Evolutionary conservation across 1,140 invertebrate species (phyloP).

Genomic region (Eulimnadia texana): DNA sequence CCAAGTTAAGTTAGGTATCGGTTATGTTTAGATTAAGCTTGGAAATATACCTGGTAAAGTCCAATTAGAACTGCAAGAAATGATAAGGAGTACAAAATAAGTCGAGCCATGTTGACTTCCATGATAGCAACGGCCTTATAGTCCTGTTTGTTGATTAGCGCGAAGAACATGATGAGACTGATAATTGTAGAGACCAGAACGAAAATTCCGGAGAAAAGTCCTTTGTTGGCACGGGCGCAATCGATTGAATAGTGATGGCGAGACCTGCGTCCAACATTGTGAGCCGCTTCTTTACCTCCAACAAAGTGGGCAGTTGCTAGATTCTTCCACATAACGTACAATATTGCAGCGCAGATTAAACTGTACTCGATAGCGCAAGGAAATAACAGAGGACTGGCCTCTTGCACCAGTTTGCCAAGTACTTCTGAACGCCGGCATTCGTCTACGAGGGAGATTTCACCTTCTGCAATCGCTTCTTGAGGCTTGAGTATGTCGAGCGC

Average conservation of each 20-base stretch:
- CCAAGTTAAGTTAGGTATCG: neutral
- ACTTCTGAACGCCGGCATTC: slow-evolving; percentile 54
- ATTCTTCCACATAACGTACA: slow-evolving; percentile 46
- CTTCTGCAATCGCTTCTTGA: neutral
- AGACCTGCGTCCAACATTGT: slow-evolving; percentile 6
- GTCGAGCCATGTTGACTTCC: slow-evolving; percentile 80
- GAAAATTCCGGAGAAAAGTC: slow-evolving; percentile 37
- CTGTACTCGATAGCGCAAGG: slow-evolving; percentile 59
- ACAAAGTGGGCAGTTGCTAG: slow-evolving; percentile 23
- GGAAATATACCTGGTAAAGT: slow-evolving; percentile 47
- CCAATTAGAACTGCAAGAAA: slow-evolving; percentile 67
- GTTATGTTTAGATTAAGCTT: neutral
- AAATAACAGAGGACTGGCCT: slow-evolving; percentile 48
- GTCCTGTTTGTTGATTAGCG: slow-evolving; percentile 47
- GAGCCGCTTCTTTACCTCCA: neutral
- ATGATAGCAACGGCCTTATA: slow-evolving; percentile 43
- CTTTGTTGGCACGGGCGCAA: slow-evolving; percentile 38
- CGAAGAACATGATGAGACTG: slow-evolving; percentile 79
- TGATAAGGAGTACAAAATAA: slow-evolving; percentile 69
- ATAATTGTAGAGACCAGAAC: slow-evolving; percentile 57
- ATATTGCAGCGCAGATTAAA: slow-evolving; percentile 49
- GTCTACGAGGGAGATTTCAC: slow-evolving; percentile 25
- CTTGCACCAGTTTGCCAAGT: slow-evolving; percentile 43
- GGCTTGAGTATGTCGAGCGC: neutral
- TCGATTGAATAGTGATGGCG: slow-evolving; percentile 35